Evolutionary conservation across 2,113 vertebrate genomes (phyloP).

Genomic region (Calyptommatus sinebrachiatus): DNA sequence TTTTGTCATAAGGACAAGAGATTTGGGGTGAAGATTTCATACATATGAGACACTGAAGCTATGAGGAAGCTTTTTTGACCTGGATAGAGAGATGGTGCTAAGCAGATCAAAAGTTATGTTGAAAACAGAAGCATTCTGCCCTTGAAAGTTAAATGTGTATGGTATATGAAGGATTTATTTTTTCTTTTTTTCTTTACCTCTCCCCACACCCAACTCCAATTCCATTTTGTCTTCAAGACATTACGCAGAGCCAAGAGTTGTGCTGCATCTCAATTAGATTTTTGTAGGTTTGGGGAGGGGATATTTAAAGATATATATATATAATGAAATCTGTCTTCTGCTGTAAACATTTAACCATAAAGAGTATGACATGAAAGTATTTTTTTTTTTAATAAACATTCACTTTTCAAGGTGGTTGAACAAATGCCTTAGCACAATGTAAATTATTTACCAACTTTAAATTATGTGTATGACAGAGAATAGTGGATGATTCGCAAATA

Average conservation of each 20-base stretch:
- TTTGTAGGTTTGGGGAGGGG: background rate
- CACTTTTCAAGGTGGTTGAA: constrained; percentile 35
- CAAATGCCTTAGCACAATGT: constrained; percentile 21
- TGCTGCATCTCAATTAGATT: constrained; percentile 6
- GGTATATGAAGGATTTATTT: background rate
- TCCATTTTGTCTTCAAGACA: constrained; percentile 3
- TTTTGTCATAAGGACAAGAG: background rate
- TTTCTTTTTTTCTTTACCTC: background rate
- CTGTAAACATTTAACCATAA: constrained; percentile 36
- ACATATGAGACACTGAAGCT: background rate
- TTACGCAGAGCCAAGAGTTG: constrained; percentile 11
- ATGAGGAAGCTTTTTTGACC: background rate
- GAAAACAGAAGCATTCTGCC: background rate
- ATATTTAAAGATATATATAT: background rate
- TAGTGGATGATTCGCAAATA: constrained; percentile 52
- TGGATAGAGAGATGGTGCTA: background rate
- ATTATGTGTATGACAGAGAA: constrained; percentile 43
- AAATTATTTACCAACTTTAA: constrained; percentile 52
- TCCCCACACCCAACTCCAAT: background rate
- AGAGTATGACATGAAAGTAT: background rate
- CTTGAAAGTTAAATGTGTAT: background rate
- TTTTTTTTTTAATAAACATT: constrained; percentile 12
- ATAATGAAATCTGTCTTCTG: background rate
- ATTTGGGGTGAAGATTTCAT: background rate
- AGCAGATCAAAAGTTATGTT: background rate